Percentiles rank a stretch among this genome's conserved stretches.
Evolutionary conservation across 2,888 invertebrate species (phyloP).

Genomic region (Eristalis arbustorum): DNA sequence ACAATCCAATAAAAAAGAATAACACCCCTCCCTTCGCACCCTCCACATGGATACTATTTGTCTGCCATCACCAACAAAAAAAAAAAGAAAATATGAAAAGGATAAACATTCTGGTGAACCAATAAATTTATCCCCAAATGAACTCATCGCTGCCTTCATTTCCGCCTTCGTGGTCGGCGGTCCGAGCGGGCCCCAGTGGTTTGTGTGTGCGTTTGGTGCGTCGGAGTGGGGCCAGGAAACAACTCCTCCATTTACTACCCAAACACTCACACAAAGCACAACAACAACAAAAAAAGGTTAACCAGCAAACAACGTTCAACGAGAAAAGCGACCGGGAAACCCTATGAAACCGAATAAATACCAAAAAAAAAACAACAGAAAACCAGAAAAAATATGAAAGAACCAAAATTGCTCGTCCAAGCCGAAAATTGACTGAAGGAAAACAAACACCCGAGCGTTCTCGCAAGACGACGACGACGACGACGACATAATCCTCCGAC

Average conservation of each 20-base stretch:
- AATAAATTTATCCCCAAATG: conserved; percentile 58
- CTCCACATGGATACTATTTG: conserved; percentile 30
- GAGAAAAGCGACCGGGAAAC: not conserved
- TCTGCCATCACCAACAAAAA: conserved; percentile 25
- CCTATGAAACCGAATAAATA: not conserved
- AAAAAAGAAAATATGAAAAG: conserved; percentile 58
- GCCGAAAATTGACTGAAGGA: conserved; percentile 68
- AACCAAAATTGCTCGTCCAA: conserved; percentile 58
- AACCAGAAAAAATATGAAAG: not conserved
- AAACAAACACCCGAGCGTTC: conserved; percentile 43
- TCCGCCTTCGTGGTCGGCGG: not conserved
- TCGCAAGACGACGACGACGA: conserved; percentile 25
- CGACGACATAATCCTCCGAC: conserved; percentile 61
- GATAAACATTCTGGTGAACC: conserved; percentile 57
- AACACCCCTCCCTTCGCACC: not conserved
- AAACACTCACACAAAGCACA: not conserved
- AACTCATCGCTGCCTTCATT: conserved; percentile 28
- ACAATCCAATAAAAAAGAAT: conserved; percentile 64
- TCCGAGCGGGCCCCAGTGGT: not conserved
- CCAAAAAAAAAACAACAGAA: not conserved
- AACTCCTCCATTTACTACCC: conserved; percentile 59
- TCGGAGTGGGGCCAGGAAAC: not conserved
- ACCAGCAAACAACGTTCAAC: conserved; percentile 54
- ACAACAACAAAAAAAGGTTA: conserved; percentile 51
- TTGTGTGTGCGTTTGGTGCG: not conserved